Percentiles rank a stretch among this genome's conserved stretches.
Evolutionary conservation across 2,888 invertebrate genomes (phyloP).

Genomic region (Coecobrya sp.): DNA sequence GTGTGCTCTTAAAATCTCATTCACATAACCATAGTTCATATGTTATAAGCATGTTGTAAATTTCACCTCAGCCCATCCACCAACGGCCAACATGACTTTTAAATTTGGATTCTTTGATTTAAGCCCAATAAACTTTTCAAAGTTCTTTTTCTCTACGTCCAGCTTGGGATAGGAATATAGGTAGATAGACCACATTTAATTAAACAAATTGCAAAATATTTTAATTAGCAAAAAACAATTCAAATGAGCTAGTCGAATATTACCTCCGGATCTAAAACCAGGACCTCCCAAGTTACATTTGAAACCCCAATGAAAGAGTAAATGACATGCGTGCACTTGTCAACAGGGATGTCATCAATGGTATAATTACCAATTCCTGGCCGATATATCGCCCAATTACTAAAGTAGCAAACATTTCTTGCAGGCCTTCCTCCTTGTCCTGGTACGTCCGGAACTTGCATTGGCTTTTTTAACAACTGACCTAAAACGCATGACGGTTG

Average conservation of each 20-base stretch:
- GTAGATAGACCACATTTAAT: neutral
- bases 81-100: constrained; percentile 84
- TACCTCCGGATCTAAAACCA: constrained; percentile 94
- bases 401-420: constrained; percentile 90
- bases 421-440: constrained; percentile 85
- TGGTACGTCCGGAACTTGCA: constrained; percentile 69
- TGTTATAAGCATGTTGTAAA: neutral
- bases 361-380: constrained; percentile 94
- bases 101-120: constrained; percentile 82
- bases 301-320: constrained; percentile 96
- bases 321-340: constrained; percentile 94
- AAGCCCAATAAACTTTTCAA: constrained; percentile 84
- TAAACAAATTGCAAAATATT: neutral
- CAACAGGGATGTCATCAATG: constrained; percentile 94
- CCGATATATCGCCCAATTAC: constrained; percentile 95
- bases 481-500: constrained; percentile 27
- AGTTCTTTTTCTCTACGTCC: constrained; percentile 83
- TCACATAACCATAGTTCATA: too few relatives aligned
- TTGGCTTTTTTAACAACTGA: constrained; percentile 39
- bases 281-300: constrained; percentile 92
- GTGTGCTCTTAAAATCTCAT: too few relatives aligned
- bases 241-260: constrained; percentile 78
- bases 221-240: neutral
- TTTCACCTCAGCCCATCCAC: constrained; percentile 85
- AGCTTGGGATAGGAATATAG: constrained; percentile 66